Evolutionary conservation across 2,888 invertebrate species (phyloP), one percentile per base, ranked within the genome.

Genomic region (Erpobdella octoculata): DNA sequence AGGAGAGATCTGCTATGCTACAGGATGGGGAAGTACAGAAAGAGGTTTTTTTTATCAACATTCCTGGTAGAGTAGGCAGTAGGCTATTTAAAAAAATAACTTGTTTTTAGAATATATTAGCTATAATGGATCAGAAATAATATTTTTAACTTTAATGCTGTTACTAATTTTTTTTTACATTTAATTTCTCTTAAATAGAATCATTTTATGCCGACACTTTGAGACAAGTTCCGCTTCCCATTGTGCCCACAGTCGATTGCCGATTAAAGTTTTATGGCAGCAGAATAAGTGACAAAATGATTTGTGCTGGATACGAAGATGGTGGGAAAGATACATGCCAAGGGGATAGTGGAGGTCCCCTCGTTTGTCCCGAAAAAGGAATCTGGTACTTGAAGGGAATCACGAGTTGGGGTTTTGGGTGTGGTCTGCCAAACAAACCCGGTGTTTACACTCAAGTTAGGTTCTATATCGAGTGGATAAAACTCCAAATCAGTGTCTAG

Each of bases 271-370:
- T 33, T 62, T 75, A 74, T 65, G 71, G 8, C 37, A 72, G 71
- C 18, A 31, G 28, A 36, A 36, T 75, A 9, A 59, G 38, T 4
- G 70, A 70, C 35, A 61, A 33, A n/a, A 74, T 74, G 74, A 35
- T 74, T n/a, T 74, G 74, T 61, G 74, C 74, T 28, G 74, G 74
- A 8, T 74, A 70, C 41, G 36, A 62, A 28, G 72, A 74, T 41
- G 74, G 74, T 33, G 61, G 62, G 8, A 59, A 70, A 18, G 74
- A 74, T 48, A 61, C 73, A 4, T 74, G 74, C 68, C 71, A 71
- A 71, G 81, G 81, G 35, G 81, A 81, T 76, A 80, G 79, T 6
- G 81, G 81, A 18, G 81, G 81, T 3, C 81, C 81, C 2, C 71
- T 81, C 73, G 80, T 80, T 15, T 80, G 79, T 70, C 74, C 76